Evolutionary conservation across 2,113 vertebrate genomes (phyloP).

Genomic region (Tragelaphus scriptus): DNA sequence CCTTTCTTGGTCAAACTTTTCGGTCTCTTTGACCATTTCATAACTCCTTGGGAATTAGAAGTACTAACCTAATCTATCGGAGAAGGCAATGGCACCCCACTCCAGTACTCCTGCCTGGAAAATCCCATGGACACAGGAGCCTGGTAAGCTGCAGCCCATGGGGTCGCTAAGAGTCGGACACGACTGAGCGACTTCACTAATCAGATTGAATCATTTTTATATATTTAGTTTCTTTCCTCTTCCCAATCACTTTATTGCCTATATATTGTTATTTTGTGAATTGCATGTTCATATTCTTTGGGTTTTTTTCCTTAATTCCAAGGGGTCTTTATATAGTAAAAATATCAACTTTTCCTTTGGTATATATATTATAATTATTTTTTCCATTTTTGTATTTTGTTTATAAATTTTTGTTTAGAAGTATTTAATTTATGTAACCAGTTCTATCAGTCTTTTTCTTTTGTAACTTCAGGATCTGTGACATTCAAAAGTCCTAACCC

Average conservation of each 20-base stretch:
- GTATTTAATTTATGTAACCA: background rate
- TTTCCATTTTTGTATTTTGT: conserved; percentile 5
- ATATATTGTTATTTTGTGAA: background rate
- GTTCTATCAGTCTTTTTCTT: background rate
- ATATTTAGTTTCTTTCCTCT: background rate
- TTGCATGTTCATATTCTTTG: background rate
- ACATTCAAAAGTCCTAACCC: background rate
- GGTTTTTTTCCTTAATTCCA: background rate
- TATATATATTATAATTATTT: background rate
- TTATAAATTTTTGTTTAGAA: conserved; percentile 9
- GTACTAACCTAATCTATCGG: too few species aligned
- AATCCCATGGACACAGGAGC: too few species aligned
- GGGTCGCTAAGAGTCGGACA: too few species aligned
- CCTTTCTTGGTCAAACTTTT: too few species aligned
- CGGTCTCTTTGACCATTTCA: too few species aligned
- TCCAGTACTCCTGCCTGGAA: too few species aligned
- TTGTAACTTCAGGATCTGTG: background rate
- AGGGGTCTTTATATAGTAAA: background rate
- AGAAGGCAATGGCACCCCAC: too few species aligned
- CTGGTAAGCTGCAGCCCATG: too few species aligned
- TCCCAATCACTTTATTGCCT: background rate
- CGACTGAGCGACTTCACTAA: too few species aligned
- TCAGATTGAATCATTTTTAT: background rate
- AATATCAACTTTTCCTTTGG: background rate
- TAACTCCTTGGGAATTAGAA: too few species aligned